These are phyloP conservation scores for Xyrauchen texanus DNA, from an alignment of 2,113 vertebrate species.

Conservation along the genomic window DNA sequence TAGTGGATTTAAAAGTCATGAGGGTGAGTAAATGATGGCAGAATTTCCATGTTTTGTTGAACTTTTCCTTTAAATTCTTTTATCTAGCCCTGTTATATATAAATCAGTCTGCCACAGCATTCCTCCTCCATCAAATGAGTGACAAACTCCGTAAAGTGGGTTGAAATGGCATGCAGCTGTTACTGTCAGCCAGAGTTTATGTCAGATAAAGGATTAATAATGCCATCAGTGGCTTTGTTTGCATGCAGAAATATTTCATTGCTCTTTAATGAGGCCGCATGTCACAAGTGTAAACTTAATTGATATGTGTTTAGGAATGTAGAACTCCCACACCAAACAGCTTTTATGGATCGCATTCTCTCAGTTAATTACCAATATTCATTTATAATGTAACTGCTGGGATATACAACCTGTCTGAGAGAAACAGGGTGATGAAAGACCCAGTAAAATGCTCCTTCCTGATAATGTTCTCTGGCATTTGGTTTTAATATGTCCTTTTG, in stretches of 20 bases:
- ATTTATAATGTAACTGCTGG: slow-evolving; percentile 24
- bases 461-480: slow-evolving; percentile 17
- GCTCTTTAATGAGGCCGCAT: slow-evolving; percentile 40
- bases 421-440: slow-evolving; percentile 22
- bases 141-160: slow-evolving; percentile 35
- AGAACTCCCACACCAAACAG: slow-evolving; percentile 32
- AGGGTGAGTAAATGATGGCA: too few species aligned
- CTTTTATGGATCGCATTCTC: slow-evolving; percentile 44
- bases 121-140: slow-evolving; percentile 19
- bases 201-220: slow-evolving; percentile 52
- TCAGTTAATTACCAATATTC: slow-evolving; percentile 38
- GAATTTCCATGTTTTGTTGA: too few species aligned
- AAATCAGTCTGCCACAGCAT: background rate
- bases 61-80: too few species aligned
- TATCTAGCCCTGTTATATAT: background rate
- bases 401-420: slow-evolving; percentile 34
- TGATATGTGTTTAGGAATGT: slow-evolving; percentile 48
- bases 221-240: slow-evolving; percentile 32
- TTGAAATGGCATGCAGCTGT: slow-evolving; percentile 29
- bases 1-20: too few species aligned
- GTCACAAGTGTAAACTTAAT: slow-evolving; percentile 48
- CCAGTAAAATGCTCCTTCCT: slow-evolving; percentile 28
- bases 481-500: slow-evolving; percentile 21
- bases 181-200: slow-evolving; percentile 37
- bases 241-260: slow-evolving; percentile 26